Evolutionary conservation across 2,888 invertebrate species (phyloP), one percentile per base, ranked within the genome.

Genomic region (Eurois occulta): DNA sequence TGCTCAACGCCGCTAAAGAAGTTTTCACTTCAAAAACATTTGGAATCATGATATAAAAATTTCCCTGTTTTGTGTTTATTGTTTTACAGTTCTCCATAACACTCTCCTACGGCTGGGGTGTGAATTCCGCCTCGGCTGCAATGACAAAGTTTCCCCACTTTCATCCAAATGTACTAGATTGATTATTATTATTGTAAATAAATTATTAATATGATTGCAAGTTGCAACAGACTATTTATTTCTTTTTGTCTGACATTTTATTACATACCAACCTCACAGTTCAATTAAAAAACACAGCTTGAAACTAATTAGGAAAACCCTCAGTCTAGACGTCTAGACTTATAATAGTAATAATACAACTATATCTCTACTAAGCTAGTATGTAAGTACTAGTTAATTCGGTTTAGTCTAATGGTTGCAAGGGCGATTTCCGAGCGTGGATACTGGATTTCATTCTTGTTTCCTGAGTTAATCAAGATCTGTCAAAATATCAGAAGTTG

Each of bases 241-340:
- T 38, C 0, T 18, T 28, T 21, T 58, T 11, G 2, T 21, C 10
- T 43, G 43, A 55, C 64, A 32, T 77, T 65, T 41, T 24, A n/a
- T 2, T 41, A 24, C 6, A 43, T 38, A 32, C n/a, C 66, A 67
- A 67, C 16, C 10, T 24, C 11, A 5, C 0, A 55, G 0, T 48
- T 46, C 24, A 55, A 78, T 80, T 77, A 43, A 71, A 76, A 52
- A 52, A 43, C 80, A 62, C 73, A 78, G 72, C 62, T 64, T n/a
- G 28, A 52, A 32, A 24, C 43, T 64, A 43, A 72, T 72, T 52
- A 80, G 24, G 8, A 62, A 75, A 81, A 32, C 60, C 11, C 21
- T 28, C 13, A 5, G 74, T 81, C 81, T 79, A 72, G 82, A 46
- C 62, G 66, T 74, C 81, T 81, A 73, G 81, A 79, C 66, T 6